Evolutionary conservation across 2,888 invertebrate genomes (phyloP).

Genomic region (Trissoscelio sp.): DNA sequence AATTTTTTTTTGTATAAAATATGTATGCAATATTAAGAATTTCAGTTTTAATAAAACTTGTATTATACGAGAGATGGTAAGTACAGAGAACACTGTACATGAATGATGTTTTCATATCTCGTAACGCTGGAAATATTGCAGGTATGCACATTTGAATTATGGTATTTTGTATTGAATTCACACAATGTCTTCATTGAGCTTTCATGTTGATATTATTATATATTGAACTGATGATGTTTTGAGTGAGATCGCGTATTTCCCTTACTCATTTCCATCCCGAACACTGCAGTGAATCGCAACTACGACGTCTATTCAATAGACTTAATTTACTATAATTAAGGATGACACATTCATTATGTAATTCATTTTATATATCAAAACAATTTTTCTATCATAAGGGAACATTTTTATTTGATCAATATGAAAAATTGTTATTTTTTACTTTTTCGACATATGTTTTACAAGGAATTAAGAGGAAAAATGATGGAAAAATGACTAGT

Average conservation of each 20-base stretch:
- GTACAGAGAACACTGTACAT: not conserved
- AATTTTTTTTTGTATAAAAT: no score
- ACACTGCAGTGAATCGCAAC: conserved; percentile 46
- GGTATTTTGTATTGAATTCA: conserved; percentile 52
- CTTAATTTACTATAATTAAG: conserved; percentile 27
- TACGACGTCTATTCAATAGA: conserved; percentile 49
- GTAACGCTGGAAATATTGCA: conserved; percentile 18
- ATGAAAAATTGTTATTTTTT: no score
- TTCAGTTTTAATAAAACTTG: not conserved
- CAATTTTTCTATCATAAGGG: no score
- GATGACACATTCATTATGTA: conserved; percentile 1
- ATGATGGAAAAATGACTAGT: no score
- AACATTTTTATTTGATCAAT: no score
- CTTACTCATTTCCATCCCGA: conserved; percentile 73
- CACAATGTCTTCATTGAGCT: conserved; percentile 57
- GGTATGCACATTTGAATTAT: conserved; percentile 25
- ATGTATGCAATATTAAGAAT: not conserved
- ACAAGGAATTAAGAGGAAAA: no score
- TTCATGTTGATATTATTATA: conserved; percentile 75
- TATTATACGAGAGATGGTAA: not conserved
- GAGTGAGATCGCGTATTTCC: conserved; percentile 75
- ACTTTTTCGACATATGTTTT: no score
- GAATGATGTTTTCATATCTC: conserved; percentile 36
- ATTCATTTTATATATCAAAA: no score
- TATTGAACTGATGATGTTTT: conserved; percentile 78